A percentile compares a stretch with the other conserved stretches of the same genome.
phyloP scores from a whole-genome alignment of 1,140 invertebrate species.

The Leptonema lineaticorne region DNA sequence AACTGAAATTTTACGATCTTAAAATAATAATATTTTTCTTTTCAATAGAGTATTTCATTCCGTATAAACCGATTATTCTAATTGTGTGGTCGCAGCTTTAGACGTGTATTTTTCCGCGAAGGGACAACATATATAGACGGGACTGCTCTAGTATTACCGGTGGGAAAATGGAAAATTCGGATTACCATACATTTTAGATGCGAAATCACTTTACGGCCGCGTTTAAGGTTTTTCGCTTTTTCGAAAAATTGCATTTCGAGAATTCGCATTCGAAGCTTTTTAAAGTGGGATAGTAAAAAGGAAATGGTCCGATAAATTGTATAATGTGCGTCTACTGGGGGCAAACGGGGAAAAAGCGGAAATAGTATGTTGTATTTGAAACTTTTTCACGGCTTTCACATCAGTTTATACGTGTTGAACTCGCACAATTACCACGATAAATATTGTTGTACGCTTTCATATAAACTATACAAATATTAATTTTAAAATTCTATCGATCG shows the following conservation, averaged over 20 bases:
- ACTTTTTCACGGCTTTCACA: not conserved
- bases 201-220: not conserved
- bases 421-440: too few species aligned
- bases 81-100: too few species aligned
- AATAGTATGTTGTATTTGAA: conserved; percentile 4
- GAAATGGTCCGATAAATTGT: conserved; percentile 9
- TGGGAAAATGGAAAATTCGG: not conserved
- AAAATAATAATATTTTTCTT: not conserved
- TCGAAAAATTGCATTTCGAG: not conserved
- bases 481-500: too few species aligned
- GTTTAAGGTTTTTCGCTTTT: not conserved
- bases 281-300: not conserved
- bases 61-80: too few species aligned
- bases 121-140: too few species aligned
- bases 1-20: not conserved
- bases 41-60: not conserved
- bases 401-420: too few species aligned
- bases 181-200: not conserved
- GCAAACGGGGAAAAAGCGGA: not conserved
- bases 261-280: not conserved
- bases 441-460: too few species aligned
- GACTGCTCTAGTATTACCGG: too few species aligned
- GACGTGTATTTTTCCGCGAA: too few species aligned
- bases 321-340: not conserved
- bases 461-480: too few species aligned